Percentiles rank a stretch among this genome's conserved stretches.
phyloP scores from a whole-genome alignment of 2,888 invertebrate genomes.

The Octonoba sinensis region DNA sequence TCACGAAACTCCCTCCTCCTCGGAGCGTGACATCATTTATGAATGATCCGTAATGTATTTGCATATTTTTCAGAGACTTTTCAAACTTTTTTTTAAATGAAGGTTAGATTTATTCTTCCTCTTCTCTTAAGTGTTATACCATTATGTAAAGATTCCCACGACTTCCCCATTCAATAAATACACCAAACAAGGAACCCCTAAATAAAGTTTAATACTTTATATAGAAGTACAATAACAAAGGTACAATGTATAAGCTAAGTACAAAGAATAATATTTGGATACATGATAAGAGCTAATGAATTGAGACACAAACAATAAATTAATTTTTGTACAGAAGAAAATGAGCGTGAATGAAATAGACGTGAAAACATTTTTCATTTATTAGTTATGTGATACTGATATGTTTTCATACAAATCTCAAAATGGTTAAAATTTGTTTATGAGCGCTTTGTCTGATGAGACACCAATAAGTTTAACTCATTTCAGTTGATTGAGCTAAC shows the following conservation, averaged over 20 bases:
- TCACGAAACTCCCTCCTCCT: too few relatives aligned
- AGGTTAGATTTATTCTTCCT: too few relatives aligned
- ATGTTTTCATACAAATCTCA: slow-evolving; percentile 15
- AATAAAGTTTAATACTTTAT: slow-evolving; percentile 4
- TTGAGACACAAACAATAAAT: slow-evolving; percentile 26
- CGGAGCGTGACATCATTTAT: too few relatives aligned
- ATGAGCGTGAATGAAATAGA: slow-evolving; percentile 8
- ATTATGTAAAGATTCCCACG: too few relatives aligned
- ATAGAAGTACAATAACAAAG: slow-evolving; percentile 33
- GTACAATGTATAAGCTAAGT: slow-evolving; percentile 35
- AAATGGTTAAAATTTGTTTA: not conserved
- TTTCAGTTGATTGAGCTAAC: not conserved
- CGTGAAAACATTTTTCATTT: not conserved
- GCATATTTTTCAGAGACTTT: too few relatives aligned
- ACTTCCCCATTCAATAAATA: too few relatives aligned
- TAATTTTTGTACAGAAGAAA: slow-evolving; percentile 16
- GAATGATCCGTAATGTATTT: too few relatives aligned
- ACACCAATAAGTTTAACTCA: not conserved
- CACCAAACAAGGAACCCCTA: too few relatives aligned
- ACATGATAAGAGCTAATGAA: slow-evolving; percentile 45
- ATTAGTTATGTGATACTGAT: not conserved
- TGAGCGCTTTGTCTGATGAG: not conserved
- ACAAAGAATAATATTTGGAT: slow-evolving; percentile 23
- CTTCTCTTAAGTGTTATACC: too few relatives aligned
- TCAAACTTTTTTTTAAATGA: too few relatives aligned